phyloP scores from a whole-genome alignment of 2,797 vertebrate species.

The Eospalax fontanierii region DNA sequence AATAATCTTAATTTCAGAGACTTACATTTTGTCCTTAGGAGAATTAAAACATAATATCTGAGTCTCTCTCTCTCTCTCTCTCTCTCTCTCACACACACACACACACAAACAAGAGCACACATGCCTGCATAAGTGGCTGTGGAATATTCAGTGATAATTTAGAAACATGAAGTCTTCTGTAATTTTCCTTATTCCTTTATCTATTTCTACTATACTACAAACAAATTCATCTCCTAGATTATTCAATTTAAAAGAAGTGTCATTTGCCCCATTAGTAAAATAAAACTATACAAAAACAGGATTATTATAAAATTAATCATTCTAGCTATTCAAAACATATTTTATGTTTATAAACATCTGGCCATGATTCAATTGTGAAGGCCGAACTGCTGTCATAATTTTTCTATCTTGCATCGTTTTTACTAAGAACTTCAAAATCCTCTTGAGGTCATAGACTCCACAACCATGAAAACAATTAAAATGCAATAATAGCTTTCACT shows the following conservation, averaged over 20 bases:
- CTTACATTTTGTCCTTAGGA: background rate
- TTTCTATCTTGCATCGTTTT: conserved; percentile 54
- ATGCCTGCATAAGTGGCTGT: background rate
- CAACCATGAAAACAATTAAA: conserved; percentile 77
- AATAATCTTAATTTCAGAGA: background rate
- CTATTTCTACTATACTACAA: conserved; percentile 37
- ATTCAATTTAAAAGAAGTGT: conserved; percentile 2
- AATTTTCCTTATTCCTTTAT: background rate
- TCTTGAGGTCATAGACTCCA: conserved; percentile 38
- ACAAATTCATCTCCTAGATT: background rate
- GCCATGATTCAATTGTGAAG: conserved; percentile 15
- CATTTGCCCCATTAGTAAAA: background rate
- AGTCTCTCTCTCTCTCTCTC: background rate
- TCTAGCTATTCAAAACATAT: conserved; percentile 8
- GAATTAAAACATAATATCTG: background rate
- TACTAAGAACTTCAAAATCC: conserved; percentile 57
- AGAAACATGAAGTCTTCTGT: background rate
- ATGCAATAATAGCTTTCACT: conserved; percentile 69
- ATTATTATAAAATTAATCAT: background rate
- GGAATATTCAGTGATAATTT: background rate
- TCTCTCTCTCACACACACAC: background rate
- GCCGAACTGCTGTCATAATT: background rate
- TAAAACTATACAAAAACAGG: background rate
- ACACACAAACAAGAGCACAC: background rate
- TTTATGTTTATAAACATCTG: conserved; percentile 23